phyloP scores from a whole-genome alignment of 2,888 invertebrate species.

The Polyploca ridens region DNA sequence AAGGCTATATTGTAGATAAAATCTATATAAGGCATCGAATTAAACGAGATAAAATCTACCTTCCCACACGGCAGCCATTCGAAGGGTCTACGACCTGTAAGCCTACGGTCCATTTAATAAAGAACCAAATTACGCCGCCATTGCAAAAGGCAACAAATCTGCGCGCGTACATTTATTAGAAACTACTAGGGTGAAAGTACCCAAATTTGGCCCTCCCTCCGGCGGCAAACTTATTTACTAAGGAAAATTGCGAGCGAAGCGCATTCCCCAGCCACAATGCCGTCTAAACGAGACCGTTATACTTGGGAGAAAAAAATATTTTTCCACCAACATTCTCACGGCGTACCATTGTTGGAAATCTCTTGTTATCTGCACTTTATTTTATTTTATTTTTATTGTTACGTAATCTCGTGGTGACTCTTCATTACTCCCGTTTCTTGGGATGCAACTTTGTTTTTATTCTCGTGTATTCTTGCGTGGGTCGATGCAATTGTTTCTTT shows the following conservation, averaged over 20 bases:
- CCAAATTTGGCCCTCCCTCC: slow-evolving; percentile 14
- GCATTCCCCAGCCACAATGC: slow-evolving; percentile 34
- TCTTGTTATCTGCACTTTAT: slow-evolving; percentile 45
- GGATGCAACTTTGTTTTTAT: slow-evolving; percentile 23
- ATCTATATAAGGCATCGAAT: not conserved
- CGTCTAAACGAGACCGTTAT: slow-evolving; percentile 35
- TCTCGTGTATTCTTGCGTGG: slow-evolving; percentile 24
- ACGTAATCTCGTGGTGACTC: slow-evolving; percentile 33
- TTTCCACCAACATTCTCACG: slow-evolving; percentile 16
- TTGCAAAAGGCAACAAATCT: slow-evolving; percentile 3
- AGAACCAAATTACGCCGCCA: not conserved
- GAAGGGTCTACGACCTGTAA: not conserved
- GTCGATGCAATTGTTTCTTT: slow-evolving; percentile 9
- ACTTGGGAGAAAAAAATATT: slow-evolving; percentile 9
- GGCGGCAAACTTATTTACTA: slow-evolving; percentile 30
- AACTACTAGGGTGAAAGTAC: slow-evolving; percentile 11
- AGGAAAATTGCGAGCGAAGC: slow-evolving; percentile 27
- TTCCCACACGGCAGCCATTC: not conserved
- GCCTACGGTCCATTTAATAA: not conserved
- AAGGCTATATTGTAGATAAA: too few relatives aligned
- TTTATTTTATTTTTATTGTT: slow-evolving; percentile 38
- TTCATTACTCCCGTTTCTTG: slow-evolving; percentile 26
- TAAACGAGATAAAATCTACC: not conserved
- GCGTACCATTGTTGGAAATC: slow-evolving; percentile 34
- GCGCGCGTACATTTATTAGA: slow-evolving; percentile 9